These are phyloP conservation scores for Azemiops feae DNA, from an alignment of 2,113 vertebrate species.

Conservation along the genomic window DNA sequence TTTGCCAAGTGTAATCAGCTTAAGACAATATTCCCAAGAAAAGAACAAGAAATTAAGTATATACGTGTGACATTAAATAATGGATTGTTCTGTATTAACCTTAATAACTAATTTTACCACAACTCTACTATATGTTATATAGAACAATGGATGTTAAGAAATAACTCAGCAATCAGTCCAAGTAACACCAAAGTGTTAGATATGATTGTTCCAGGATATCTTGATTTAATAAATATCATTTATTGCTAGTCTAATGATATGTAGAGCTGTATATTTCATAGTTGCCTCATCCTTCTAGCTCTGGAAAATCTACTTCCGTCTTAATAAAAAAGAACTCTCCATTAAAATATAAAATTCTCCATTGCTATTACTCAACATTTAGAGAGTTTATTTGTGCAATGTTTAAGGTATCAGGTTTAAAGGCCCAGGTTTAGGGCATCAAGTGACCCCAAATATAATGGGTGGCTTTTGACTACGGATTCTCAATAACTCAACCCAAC, in stretches of 20 bases:
- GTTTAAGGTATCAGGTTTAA: too few species aligned
- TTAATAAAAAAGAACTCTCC: neutral
- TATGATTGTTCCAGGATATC: neutral
- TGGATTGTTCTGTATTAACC: neutral
- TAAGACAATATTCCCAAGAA: slow-evolving; percentile 3
- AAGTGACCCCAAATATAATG: too few species aligned
- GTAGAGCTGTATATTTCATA: neutral
- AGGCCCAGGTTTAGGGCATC: too few species aligned
- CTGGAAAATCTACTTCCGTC: neutral
- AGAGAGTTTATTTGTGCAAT: too few species aligned
- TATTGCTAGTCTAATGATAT: neutral
- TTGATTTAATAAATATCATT: neutral
- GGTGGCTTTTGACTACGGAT: too few species aligned
- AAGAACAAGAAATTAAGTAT: neutral
- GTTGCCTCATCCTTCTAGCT: neutral
- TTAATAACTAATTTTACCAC: slow-evolving; percentile 7
- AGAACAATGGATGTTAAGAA: neutral
- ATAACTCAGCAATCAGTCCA: neutral
- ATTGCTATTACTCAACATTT: too few species aligned
- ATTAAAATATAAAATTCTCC: neutral
- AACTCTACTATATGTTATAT: neutral
- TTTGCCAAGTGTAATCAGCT: neutral
- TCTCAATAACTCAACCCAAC: too few species aligned
- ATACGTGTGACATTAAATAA: neutral
- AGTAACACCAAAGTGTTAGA: neutral